Evolutionary conservation across 2,888 invertebrate genomes (phyloP).

Genomic region (Junonia oenone): DNA sequence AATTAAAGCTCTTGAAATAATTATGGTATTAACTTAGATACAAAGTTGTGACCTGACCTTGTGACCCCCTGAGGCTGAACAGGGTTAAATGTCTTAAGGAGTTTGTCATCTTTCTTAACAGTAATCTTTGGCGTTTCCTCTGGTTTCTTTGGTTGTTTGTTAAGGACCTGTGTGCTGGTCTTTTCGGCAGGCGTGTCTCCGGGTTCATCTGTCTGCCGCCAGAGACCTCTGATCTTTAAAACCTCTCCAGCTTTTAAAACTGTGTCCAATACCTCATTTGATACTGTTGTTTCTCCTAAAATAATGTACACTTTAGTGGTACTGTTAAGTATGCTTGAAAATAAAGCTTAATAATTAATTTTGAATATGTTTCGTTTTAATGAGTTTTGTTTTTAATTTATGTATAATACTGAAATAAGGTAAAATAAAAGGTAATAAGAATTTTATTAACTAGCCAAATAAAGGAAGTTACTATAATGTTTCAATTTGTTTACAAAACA

Average conservation of each 20-base stretch:
- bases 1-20: no score
- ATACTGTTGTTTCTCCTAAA: slow-evolving; percentile 88
- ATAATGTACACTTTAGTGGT: slow-evolving; percentile 4
- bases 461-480: no score
- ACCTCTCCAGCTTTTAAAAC: slow-evolving; percentile 91
- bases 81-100: slow-evolving; percentile 62
- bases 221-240: slow-evolving; percentile 88
- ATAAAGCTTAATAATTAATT: no score
- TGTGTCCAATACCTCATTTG: slow-evolving; percentile 89
- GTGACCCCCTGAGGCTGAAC: slow-evolving; percentile 50
- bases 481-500: no score
- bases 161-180: slow-evolving; percentile 36
- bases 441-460: no score
- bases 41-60: no score
- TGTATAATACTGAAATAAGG: no score
- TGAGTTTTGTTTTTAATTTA: not conserved
- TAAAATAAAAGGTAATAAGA: no score
- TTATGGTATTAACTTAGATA: no score
- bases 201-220: slow-evolving; percentile 82
- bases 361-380: not conserved
- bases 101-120: slow-evolving; percentile 73
- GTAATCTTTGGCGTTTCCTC: slow-evolving; percentile 62
- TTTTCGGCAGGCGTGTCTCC: slow-evolving; percentile 51
- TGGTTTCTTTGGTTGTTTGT: slow-evolving; percentile 53
- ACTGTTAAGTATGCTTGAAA: no score